phyloP scores from a whole-genome alignment of 2,113 vertebrate genomes.

The Rhynchopsitta pachyrhyncha region DNA sequence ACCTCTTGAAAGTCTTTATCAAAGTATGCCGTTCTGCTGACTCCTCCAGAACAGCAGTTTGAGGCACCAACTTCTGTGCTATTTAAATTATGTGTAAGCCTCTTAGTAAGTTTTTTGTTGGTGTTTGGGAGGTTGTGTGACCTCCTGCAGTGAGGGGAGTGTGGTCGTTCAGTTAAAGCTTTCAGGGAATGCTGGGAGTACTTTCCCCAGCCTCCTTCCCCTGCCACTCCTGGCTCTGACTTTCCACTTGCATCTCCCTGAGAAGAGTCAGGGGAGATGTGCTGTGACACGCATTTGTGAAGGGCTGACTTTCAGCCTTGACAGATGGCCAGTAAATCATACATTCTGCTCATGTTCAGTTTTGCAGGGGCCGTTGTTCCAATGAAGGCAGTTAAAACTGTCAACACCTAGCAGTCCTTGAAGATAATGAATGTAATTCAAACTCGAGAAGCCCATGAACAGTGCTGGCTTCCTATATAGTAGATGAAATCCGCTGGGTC shows the following conservation, averaged over 20 bases:
- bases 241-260: background rate
- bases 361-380: background rate
- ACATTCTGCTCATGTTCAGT: background rate
- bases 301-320: background rate
- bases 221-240: too few species aligned
- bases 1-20: background rate
- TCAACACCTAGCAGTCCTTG: conserved; percentile 27
- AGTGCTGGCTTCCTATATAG: background rate
- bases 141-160: background rate
- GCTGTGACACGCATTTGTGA: background rate
- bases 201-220: background rate
- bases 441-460: background rate
- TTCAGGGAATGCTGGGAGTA: background rate
- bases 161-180: background rate
- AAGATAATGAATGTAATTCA: conserved; percentile 44
- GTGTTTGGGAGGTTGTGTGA: background rate
- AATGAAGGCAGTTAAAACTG: conserved; percentile 55
- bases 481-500: background rate
- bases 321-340: background rate
- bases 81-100: background rate
- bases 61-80: background rate
- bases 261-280: background rate
- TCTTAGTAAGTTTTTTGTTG: background rate
- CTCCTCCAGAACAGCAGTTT: background rate
- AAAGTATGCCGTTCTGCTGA: accelerated